Percentiles rank a stretch among this genome's conserved stretches.
phyloP scores from a whole-genome alignment of 1,140 invertebrate species.

The Trissolcus basalis region DNA sequence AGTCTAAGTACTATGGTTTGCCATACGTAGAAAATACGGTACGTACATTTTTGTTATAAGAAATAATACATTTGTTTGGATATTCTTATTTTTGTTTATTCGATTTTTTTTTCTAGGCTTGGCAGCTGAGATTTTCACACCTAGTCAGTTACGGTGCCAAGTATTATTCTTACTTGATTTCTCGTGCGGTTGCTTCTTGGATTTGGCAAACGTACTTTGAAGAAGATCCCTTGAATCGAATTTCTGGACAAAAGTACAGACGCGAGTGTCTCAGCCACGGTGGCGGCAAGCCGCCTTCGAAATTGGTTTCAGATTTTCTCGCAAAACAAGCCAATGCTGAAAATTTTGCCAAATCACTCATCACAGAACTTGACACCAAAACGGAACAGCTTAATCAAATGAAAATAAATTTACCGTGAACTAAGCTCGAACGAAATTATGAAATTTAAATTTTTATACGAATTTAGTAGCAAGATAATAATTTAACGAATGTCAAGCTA shows the following conservation, averaged over 20 bases:
- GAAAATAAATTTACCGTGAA: slow-evolving; percentile 19
- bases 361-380: slow-evolving; percentile 78
- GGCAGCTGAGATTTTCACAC: slow-evolving; percentile 97
- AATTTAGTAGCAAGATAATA: neutral
- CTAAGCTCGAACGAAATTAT: neutral
- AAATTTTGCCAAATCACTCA: slow-evolving; percentile 77
- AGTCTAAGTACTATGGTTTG: slow-evolving; percentile 89
- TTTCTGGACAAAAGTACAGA: slow-evolving; percentile 86
- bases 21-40: slow-evolving; percentile 92
- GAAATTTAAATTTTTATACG: too few relatives aligned
- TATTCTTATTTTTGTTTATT: neutral
- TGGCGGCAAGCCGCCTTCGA: slow-evolving; percentile 87
- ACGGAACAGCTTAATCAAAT: slow-evolving; percentile 67
- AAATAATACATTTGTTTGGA: slow-evolving; percentile 4
- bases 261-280: slow-evolving; percentile 88
- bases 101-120: slow-evolving; percentile 80
- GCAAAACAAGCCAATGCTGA: slow-evolving; percentile 81
- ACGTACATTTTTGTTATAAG: slow-evolving; percentile 60
- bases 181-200: slow-evolving; percentile 92
- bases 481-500: too few relatives aligned
- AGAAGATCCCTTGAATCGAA: slow-evolving; percentile 86
- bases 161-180: slow-evolving; percentile 98
- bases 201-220: slow-evolving; percentile 95
- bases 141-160: slow-evolving; percentile 98
- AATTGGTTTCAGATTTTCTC: slow-evolving; percentile 85